Conservation (phyloP, 1,140 invertebrate genomes). For the Babylonia areolata region DNA sequence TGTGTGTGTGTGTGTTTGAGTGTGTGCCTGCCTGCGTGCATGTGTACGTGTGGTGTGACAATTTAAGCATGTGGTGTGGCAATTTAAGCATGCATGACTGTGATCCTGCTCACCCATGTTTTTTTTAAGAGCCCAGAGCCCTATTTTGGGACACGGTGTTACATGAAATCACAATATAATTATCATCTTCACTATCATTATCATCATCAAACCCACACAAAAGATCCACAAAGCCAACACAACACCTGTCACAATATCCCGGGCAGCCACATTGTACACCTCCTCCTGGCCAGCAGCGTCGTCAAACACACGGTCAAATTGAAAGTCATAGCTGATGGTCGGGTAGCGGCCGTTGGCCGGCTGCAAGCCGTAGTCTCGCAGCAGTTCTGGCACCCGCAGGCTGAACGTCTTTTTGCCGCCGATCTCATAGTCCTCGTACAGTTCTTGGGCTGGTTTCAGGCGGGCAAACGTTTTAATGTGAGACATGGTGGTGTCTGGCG, state of each 20-base stretch:
- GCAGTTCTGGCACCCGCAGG: conserved; percentile 64
- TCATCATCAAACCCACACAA: too few species aligned
- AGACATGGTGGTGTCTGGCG: conserved; percentile 54
- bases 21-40: too few species aligned
- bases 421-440: conserved; percentile 65
- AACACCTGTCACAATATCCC: conserved; percentile 69
- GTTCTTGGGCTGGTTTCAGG: conserved; percentile 64
- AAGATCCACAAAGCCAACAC: too few species aligned
- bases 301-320: conserved; percentile 69
- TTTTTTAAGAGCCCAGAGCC: too few species aligned
- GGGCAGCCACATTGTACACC: conserved; percentile 67
- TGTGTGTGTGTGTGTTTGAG: too few species aligned
- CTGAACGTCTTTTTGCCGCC: conserved; percentile 53
- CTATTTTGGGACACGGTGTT: too few species aligned
- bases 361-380: conserved; percentile 50
- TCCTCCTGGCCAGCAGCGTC: conserved; percentile 64
- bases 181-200: too few species aligned
- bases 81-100: too few species aligned
- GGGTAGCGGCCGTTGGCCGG: conserved; percentile 41
- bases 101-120: too few species aligned
- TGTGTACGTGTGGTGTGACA: too few species aligned
- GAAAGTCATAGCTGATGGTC: conserved; percentile 67
- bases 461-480: conserved; percentile 72
- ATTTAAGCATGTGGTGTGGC: too few species aligned
- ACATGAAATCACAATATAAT: too few species aligned